Conservation (phyloP, 2,888 invertebrate species). For the Petrolisthes cinctipes region DNA sequence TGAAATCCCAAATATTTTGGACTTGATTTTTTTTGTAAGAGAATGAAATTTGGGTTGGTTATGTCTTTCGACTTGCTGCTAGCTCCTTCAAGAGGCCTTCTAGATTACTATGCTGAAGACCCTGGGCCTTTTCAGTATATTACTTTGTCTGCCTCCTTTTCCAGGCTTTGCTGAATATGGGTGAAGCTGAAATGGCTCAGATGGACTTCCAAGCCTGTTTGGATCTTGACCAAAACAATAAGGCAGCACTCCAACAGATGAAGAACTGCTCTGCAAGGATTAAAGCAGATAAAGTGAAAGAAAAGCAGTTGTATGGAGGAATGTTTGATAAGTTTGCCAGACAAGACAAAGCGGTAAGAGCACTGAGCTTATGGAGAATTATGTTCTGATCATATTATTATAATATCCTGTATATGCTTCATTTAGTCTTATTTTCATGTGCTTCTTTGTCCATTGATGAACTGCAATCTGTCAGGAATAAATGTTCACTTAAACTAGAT, state of each 20-base stretch:
- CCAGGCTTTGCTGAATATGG: slow-evolving; percentile 79
- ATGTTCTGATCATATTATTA: no score
- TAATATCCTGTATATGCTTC: no score
- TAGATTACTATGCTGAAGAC: not conserved
- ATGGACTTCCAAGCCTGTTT: slow-evolving; percentile 83
- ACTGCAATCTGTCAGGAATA: no score
- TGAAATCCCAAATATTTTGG: no score
- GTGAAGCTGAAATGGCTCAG: slow-evolving; percentile 83
- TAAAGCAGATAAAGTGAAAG: slow-evolving; percentile 81
- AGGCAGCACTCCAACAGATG: slow-evolving; percentile 86
- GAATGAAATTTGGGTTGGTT: not conserved
- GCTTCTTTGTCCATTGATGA: no score
- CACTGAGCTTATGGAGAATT: not conserved
- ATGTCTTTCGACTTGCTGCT: no score
- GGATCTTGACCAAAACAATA: slow-evolving; percentile 86
- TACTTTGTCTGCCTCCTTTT: slow-evolving; percentile 34
- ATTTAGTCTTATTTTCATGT: no score
- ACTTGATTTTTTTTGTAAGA: no score
- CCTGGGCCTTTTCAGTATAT: not conserved
- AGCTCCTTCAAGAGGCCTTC: no score
- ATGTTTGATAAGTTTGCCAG: slow-evolving; percentile 91
- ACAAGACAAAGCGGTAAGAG: slow-evolving; percentile 66
- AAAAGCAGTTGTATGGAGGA: slow-evolving; percentile 90
- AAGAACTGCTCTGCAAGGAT: slow-evolving; percentile 79
- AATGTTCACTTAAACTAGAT: no score